Conservation (phyloP, 2,113 vertebrate genomes). For the Phaethornis superciliosus region DNA sequence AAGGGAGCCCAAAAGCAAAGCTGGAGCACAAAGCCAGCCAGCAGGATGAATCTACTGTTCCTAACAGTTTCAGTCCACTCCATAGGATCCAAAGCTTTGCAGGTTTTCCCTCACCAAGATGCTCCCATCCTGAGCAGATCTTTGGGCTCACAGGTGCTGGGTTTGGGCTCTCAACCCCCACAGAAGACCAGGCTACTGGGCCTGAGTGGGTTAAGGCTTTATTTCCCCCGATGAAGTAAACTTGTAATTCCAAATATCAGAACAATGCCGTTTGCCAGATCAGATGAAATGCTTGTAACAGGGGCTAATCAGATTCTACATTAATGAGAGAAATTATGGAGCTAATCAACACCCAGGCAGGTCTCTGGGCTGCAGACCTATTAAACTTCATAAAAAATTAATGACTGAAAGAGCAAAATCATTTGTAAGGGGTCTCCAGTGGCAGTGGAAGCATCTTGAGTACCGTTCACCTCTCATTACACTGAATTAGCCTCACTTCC, state of each 20-base stretch:
- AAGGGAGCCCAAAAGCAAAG: slow-evolving; percentile 53
- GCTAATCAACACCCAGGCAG: slow-evolving; percentile 85
- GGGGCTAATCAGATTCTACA: slow-evolving; percentile 87
- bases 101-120: not conserved
- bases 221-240: slow-evolving; percentile 23
- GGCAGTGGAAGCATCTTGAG: slow-evolving; percentile 72
- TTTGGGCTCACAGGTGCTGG: accelerated
- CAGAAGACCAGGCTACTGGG: too few relatives aligned
- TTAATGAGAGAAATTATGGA: slow-evolving; percentile 88
- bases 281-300: slow-evolving; percentile 76
- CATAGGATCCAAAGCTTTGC: not conserved
- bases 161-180: not conserved
- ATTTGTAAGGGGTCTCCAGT: slow-evolving; percentile 85
- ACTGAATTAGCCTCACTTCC: slow-evolving; percentile 71
- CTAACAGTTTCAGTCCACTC: not conserved
- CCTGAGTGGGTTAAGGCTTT: not conserved
- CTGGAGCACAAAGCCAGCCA: not conserved
- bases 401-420: slow-evolving; percentile 85
- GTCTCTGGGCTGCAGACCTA: slow-evolving; percentile 87
- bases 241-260: slow-evolving; percentile 57
- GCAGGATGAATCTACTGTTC: not conserved
- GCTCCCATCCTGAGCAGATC: not conserved
- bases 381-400: slow-evolving; percentile 93
- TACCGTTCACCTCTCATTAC: slow-evolving; percentile 75
- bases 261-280: slow-evolving; percentile 62